Evolutionary conservation across 2,113 vertebrate genomes (phyloP).

Genomic region (Benitochromis conjunctus): DNA sequence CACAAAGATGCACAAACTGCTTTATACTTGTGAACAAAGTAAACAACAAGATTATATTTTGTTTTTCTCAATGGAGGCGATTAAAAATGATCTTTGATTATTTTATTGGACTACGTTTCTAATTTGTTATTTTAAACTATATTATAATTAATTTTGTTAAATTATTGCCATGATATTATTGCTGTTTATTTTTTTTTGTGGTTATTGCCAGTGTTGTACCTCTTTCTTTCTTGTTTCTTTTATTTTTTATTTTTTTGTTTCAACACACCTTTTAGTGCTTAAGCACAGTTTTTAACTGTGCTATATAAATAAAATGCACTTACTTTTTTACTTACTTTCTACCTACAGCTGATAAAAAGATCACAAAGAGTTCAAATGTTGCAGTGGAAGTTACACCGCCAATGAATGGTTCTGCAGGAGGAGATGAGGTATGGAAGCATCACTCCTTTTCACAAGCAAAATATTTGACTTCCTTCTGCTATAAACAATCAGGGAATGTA

Average conservation of each 20-base stretch:
- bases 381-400: constrained; percentile 92
- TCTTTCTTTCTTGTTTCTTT: background rate
- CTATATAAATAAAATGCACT: background rate
- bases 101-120: background rate
- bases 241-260: background rate
- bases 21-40: background rate
- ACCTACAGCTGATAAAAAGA: constrained; percentile 74
- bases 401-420: constrained; percentile 82
- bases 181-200: background rate
- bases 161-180: background rate
- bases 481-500: background rate
- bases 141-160: background rate
- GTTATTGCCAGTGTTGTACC: background rate
- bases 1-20: background rate
- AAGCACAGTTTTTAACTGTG: background rate
- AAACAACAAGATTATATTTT: background rate
- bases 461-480: background rate
- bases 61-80: background rate
- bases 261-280: background rate
- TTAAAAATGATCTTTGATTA: background rate
- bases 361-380: constrained; percentile 81
- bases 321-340: background rate
- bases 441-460: background rate
- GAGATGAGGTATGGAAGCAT: constrained; percentile 50
- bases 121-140: background rate